Percentiles rank a stretch among this genome's conserved stretches.
Evolutionary conservation across 2,797 vertebrate genomes (phyloP).

Genomic region (Coreius guichenoti): DNA sequence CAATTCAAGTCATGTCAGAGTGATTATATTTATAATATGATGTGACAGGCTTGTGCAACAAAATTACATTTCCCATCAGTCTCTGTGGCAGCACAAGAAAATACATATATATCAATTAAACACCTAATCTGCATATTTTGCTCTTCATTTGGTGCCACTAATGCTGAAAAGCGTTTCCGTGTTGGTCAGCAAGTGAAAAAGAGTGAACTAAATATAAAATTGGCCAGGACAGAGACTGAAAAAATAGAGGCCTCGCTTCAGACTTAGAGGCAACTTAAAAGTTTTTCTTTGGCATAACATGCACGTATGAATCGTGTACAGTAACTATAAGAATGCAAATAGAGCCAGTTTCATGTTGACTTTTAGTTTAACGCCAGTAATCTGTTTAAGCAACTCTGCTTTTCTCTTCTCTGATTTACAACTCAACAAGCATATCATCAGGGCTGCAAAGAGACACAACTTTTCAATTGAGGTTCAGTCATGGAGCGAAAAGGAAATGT

Average conservation of each 20-base stretch:
- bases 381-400: neutral
- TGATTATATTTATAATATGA: no score
- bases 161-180: neutral
- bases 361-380: neutral
- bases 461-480: neutral
- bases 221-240: neutral
- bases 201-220: neutral
- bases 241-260: neutral
- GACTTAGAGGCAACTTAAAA: no score
- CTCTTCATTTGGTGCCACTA: neutral
- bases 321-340: neutral
- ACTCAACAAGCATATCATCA: slow-evolving; percentile 8
- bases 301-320: neutral
- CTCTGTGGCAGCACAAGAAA: neutral
- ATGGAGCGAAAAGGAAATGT: neutral
- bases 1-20: no score
- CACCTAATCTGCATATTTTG: neutral
- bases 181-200: neutral
- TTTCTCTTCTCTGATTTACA: slow-evolving; percentile 10
- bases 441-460: neutral
- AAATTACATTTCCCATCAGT: neutral
- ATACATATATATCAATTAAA: neutral
- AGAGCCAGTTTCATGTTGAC: neutral
- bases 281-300: no score
- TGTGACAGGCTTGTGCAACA: neutral